These are phyloP conservation scores for Heliconius hermathena DNA, from an alignment of 1,140 invertebrate species.

Conservation along the genomic window DNA sequence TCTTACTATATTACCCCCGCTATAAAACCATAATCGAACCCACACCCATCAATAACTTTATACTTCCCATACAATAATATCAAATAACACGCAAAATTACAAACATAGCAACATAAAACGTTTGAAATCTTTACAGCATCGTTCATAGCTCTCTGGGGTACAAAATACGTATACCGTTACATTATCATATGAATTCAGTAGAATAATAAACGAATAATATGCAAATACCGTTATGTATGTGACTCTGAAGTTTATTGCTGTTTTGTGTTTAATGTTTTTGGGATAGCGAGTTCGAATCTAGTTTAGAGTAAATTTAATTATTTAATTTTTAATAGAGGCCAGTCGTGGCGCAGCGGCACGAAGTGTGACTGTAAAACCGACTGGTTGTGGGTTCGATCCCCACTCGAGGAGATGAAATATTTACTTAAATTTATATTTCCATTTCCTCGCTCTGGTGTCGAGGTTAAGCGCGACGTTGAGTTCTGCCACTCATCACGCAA, in stretches of 20 bases:
- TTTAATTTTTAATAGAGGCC: no score
- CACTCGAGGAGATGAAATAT: no score
- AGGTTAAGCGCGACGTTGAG: no score
- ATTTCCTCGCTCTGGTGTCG: no score
- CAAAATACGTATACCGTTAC: constrained; percentile 15
- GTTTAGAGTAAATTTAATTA: not conserved
- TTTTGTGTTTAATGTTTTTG: not conserved
- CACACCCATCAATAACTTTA: no score
- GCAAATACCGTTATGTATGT: constrained; percentile 8
- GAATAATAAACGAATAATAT: constrained; percentile 22
- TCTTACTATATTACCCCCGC: no score
- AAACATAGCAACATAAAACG: constrained; percentile 16
- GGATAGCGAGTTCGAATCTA: not conserved
- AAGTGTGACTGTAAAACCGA: no score
- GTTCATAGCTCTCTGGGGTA: constrained; percentile 1
- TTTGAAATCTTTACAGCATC: constrained; percentile 13
- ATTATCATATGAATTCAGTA: constrained; percentile 21
- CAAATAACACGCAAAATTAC: constrained; percentile 8
- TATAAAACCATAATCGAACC: no score
- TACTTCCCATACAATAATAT: not conserved
- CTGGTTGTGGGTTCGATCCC: no score
- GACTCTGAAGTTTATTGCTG: constrained; percentile 1
- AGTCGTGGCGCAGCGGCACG: no score
- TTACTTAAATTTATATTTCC: no score
- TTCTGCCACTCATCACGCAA: no score